These are phyloP conservation scores for Pristionchus arcanus DNA, from an alignment of 2,888 invertebrate genomes.

Conservation along the genomic window DNA sequence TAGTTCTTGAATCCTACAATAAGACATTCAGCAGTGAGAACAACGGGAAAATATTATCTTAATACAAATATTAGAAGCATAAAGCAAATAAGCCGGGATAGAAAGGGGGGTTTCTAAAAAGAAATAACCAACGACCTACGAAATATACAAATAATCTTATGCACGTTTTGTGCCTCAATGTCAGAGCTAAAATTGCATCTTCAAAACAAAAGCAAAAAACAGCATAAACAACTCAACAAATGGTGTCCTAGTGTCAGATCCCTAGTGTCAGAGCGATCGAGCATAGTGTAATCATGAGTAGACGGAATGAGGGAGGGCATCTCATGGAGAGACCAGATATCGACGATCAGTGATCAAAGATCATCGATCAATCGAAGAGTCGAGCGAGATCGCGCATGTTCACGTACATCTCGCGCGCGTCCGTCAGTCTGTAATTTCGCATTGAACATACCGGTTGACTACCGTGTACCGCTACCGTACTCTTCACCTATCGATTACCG, in stretches of 20 bases:
- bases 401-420: slow-evolving; percentile 50
- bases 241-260: slow-evolving; percentile 48
- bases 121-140: background rate
- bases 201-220: background rate
- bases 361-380: slow-evolving; percentile 41
- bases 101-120: slow-evolving; percentile 2
- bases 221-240: slow-evolving; percentile 41
- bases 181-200: background rate
- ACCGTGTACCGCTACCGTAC: background rate
- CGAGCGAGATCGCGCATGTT: slow-evolving; percentile 53
- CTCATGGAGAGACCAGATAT: background rate
- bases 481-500: background rate
- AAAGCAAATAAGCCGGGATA: slow-evolving; percentile 2
- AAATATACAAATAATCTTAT: slow-evolving; percentile 43
- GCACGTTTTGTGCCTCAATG: background rate
- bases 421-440: background rate
- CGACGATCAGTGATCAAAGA: slow-evolving; percentile 28
- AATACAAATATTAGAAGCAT: slow-evolving; percentile 34
- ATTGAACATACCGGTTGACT: background rate
- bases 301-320: background rate
- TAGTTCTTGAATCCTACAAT: slow-evolving; percentile 41
- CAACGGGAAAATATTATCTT: background rate
- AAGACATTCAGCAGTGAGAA: slow-evolving; percentile 34
- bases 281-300: background rate
- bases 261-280: slow-evolving; percentile 52